Conservation (phyloP, 1,140 invertebrate genomes). For the Habropoda laboriosa region DNA sequence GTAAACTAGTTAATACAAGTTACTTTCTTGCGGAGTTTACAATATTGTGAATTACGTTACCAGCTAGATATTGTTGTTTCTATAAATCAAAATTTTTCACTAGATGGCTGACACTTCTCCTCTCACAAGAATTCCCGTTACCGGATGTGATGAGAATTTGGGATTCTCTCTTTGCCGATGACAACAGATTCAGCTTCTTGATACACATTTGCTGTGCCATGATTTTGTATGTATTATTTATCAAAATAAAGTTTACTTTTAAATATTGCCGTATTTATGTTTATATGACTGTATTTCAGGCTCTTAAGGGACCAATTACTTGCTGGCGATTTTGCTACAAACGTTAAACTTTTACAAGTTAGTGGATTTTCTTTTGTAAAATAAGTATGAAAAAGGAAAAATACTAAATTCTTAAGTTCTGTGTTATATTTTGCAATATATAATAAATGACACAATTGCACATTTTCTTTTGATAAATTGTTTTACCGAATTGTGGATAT, state of each 20-base stretch:
- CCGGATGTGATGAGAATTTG: conserved; percentile 98
- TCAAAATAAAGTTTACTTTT: neutral
- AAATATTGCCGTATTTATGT: neutral
- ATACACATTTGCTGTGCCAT: conserved; percentile 97
- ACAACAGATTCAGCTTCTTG: conserved; percentile 93
- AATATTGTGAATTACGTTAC: neutral
- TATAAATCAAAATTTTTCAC: conserved; percentile 14
- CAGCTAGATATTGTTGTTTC: neutral
- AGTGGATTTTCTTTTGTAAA: conserved; percentile 20
- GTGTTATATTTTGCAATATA: no score
- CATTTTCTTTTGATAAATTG: no score
- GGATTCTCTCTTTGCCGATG: conserved; percentile 96
- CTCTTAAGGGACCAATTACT: conserved; percentile 91
- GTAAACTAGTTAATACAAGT: conserved; percentile 74
- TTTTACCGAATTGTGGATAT: no score
- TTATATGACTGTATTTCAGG: conserved; percentile 81
- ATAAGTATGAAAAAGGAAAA: no score
- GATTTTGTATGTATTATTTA: conserved; percentile 91
- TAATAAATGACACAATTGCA: no score
- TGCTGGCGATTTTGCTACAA: conserved; percentile 93
- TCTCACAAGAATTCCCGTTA: conserved; percentile 98
- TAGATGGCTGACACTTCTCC: conserved; percentile 97
- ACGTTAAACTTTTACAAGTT: conserved; percentile 95
- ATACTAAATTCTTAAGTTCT: no score
- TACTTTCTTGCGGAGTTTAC: neutral